Evolutionary conservation across 2,797 vertebrate genomes (phyloP).

Genomic region (Neosilurus mollespiculum): DNA sequence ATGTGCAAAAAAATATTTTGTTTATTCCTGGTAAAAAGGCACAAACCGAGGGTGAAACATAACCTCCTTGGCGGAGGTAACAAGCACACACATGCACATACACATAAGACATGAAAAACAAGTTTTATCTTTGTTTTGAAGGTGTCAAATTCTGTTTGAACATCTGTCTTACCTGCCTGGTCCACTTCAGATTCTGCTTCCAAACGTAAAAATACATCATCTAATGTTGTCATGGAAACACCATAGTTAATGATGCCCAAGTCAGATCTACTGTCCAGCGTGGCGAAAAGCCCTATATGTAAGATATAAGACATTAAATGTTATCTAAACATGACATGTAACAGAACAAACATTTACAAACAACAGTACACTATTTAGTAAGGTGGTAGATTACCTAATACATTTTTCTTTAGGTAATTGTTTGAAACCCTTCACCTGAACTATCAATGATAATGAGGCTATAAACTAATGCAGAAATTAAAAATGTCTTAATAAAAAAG

Average conservation of each 20-base stretch:
- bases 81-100: too few relatives aligned
- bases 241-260: slow-evolving; percentile 89
- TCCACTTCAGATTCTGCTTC: slow-evolving; percentile 92
- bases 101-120: background rate
- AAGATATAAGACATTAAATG: background rate
- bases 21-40: too few relatives aligned
- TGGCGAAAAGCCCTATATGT: slow-evolving; percentile 83
- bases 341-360: background rate
- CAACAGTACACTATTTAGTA: background rate
- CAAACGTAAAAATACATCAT: slow-evolving; percentile 93
- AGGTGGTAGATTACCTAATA: background rate
- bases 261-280: slow-evolving; percentile 81
- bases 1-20: too few relatives aligned
- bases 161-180: slow-evolving; percentile 80
- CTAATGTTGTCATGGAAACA: slow-evolving; percentile 94
- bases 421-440: background rate
- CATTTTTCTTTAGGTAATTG: background rate
- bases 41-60: too few relatives aligned
- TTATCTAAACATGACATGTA: background rate
- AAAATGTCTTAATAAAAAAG: too few relatives aligned
- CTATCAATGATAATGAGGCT: background rate
- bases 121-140: background rate
- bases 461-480: too few relatives aligned
- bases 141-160: background rate
- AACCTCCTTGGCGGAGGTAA: too few relatives aligned